A percentile compares a stretch with the other conserved stretches of the same genome.
phyloP scores from a whole-genome alignment of 2,113 vertebrate species.

The Crotalus horridus region DNA sequence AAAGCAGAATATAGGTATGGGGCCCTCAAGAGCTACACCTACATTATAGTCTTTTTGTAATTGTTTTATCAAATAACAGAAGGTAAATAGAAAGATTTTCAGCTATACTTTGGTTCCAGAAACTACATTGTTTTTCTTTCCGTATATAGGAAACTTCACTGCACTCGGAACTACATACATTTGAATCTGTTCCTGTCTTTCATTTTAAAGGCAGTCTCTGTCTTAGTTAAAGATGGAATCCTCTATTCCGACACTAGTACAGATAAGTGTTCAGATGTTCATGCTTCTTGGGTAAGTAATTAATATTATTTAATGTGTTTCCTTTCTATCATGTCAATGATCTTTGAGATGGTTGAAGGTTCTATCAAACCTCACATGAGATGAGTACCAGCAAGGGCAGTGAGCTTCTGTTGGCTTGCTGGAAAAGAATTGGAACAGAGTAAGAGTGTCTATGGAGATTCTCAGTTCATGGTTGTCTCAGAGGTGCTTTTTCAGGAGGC shows the following conservation, averaged over 20 bases:
- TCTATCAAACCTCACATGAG: neutral
- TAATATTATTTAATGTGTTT: slow-evolving; percentile 20
- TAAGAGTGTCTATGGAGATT: too few species aligned
- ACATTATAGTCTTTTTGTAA: neutral
- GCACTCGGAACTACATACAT: slow-evolving; percentile 93
- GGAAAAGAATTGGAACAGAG: neutral
- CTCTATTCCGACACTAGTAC: slow-evolving; percentile 76
- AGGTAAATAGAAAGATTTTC: neutral
- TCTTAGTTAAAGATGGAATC: slow-evolving; percentile 85
- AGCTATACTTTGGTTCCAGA: slow-evolving; percentile 1
- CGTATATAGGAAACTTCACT: slow-evolving; percentile 83
- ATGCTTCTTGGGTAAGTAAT: slow-evolving; percentile 71
- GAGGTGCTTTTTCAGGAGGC: too few species aligned
- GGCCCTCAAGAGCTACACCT: neutral
- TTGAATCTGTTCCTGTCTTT: slow-evolving; percentile 93
- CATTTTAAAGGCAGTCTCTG: slow-evolving; percentile 85
- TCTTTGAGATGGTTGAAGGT: neutral
- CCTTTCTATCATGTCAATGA: neutral
- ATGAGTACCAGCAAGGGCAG: neutral
- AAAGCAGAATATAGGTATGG: neutral
- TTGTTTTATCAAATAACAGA: neutral
- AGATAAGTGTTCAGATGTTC: slow-evolving; percentile 67
- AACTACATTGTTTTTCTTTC: slow-evolving; percentile 37
- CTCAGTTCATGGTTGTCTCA: too few species aligned
- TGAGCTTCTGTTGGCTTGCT: neutral